phyloP scores from a whole-genome alignment of 1,140 invertebrate genomes.

The Branchinecta lynchi region DNA sequence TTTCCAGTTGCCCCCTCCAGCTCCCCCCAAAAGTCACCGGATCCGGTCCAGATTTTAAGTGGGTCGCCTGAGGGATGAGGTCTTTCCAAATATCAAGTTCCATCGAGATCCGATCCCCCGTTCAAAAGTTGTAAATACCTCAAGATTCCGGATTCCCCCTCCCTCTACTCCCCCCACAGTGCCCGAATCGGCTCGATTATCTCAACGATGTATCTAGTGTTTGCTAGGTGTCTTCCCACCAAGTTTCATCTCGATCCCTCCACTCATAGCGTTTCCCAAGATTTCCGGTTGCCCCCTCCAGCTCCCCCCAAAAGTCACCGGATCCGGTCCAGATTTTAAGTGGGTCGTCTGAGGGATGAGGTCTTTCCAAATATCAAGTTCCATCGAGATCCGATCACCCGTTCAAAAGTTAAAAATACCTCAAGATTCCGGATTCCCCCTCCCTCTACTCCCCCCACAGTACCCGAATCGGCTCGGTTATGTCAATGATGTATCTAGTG shows the following conservation, averaged over 20 bases:
- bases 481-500: too few species aligned
- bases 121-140: too few species aligned
- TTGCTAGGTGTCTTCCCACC: not conserved
- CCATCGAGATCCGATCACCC: too few species aligned
- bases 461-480: too few species aligned
- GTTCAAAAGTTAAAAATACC: too few species aligned
- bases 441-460: too few species aligned
- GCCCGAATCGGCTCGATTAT: too few species aligned
- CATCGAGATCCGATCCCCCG: too few species aligned
- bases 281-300: not conserved
- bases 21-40: not conserved
- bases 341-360: not conserved
- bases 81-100: conserved; percentile 10
- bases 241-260: conserved; percentile 5
- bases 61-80: not conserved
- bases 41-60: not conserved
- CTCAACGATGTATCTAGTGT: not conserved
- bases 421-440: too few species aligned
- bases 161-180: too few species aligned
- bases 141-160: too few species aligned
- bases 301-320: conserved; percentile 3
- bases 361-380: too few species aligned
- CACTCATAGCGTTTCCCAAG: conserved; percentile 1
- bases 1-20: not conserved
- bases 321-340: not conserved